Percentiles rank a stretch among this genome's conserved stretches.
Evolutionary conservation across 2,797 vertebrate genomes (phyloP).

Genomic region (Anas acuta): DNA sequence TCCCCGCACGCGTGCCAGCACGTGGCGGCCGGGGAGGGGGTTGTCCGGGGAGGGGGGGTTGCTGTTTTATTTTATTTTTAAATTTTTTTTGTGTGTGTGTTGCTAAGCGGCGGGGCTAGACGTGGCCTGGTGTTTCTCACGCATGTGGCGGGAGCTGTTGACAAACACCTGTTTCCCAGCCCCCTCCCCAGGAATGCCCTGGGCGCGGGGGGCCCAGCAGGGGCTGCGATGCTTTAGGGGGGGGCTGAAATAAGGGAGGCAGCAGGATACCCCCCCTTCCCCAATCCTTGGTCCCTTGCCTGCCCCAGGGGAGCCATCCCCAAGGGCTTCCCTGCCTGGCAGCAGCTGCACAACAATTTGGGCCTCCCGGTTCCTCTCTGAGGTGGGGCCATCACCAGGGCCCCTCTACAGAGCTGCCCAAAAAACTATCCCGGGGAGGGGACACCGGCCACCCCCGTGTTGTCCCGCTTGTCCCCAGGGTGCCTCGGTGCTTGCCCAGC

Average conservation of each 20-base stretch:
- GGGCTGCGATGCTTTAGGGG: rapidly evolving
- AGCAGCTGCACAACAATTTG: constrained; percentile 28
- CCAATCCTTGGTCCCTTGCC: neutral
- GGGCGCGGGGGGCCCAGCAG: neutral
- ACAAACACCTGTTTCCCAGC: constrained; percentile 68
- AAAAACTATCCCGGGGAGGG: neutral
- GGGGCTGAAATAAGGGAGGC: neutral
- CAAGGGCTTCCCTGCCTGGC: neutral
- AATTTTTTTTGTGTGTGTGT: neutral
- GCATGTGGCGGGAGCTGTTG: constrained; percentile 40
- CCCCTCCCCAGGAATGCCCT: constrained; percentile 58
- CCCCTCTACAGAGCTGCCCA: neutral
- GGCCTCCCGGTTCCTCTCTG: neutral
- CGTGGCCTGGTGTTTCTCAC: neutral
- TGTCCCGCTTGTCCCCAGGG: neutral
- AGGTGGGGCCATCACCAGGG: neutral
- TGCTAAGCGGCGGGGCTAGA: neutral
- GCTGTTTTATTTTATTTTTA: neutral
- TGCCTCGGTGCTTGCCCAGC: neutral
- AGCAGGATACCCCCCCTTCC: neutral
- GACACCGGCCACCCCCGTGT: rapidly evolving
- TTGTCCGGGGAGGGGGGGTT: neutral
- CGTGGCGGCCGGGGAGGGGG: neutral
- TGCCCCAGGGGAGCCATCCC: neutral
- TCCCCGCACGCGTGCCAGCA: rapidly evolving